Evolutionary conservation across 2,113 vertebrate genomes (phyloP).

Genomic region (Pantherophis guttatus): DNA sequence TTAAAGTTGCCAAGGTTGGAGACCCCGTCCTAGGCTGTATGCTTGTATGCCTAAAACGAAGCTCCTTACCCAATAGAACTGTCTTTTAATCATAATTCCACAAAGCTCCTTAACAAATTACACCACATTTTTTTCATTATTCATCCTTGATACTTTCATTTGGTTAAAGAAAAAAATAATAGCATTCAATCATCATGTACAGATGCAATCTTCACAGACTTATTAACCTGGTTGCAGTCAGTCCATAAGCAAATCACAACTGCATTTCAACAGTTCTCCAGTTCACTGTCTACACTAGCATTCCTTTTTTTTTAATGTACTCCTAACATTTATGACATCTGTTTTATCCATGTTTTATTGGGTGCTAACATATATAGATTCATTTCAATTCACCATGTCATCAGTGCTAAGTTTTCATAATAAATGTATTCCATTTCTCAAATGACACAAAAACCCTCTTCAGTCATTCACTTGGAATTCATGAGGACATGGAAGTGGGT

Average conservation of each 20-base stretch:
- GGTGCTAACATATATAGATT: neutral
- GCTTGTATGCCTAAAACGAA: neutral
- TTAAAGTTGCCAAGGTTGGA: no score
- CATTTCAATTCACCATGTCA: neutral
- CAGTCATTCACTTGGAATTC: neutral
- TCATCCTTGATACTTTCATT: neutral
- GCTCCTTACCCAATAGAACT: neutral
- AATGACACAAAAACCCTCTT: neutral
- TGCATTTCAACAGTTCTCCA: neutral
- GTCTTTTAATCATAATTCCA: neutral
- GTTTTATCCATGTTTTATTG: neutral
- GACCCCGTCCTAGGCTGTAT: neutral
- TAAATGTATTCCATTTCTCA: neutral
- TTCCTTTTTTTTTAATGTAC: neutral
- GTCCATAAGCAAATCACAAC: neutral
- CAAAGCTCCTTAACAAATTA: neutral
- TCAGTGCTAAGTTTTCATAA: neutral
- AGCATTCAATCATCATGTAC: neutral
- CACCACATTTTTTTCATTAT: neutral
- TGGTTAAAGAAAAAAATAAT: neutral
- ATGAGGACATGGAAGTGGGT: neutral
- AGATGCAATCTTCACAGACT: neutral
- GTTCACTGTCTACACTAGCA: neutral
- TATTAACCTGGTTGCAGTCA: neutral
- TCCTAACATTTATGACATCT: neutral